Percentiles rank a stretch among this genome's conserved stretches.
Conservation (phyloP, 2,113 vertebrate genomes). For the Poicephalus gulielmi region DNA sequence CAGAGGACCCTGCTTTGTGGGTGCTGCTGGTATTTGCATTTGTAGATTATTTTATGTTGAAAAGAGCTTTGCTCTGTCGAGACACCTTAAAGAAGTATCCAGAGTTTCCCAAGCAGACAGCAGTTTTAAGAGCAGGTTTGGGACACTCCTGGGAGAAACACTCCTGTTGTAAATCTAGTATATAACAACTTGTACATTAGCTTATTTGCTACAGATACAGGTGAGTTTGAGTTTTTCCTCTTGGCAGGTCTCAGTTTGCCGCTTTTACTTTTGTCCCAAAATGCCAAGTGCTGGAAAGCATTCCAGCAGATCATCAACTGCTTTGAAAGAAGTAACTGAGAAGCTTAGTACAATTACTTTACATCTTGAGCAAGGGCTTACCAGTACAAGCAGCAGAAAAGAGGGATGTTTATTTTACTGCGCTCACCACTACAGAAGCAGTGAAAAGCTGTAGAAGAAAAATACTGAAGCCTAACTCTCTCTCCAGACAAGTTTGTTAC, state of each 20-base stretch:
- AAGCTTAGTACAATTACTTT: background rate
- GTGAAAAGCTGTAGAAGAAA: background rate
- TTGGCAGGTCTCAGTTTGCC: background rate
- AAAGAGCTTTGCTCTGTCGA: background rate
- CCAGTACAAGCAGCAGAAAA: background rate
- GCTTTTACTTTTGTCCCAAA: background rate
- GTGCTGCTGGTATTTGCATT: background rate
- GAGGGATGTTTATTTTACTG: slow-evolving; percentile 1
- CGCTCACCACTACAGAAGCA: background rate
- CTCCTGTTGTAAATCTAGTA: background rate
- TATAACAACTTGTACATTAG: background rate
- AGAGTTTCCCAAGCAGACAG: background rate
- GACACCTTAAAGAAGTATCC: background rate
- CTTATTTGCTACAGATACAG: background rate
- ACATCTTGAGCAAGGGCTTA: background rate
- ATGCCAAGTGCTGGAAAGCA: background rate
- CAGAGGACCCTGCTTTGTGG: background rate
- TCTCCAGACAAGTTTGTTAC: background rate
- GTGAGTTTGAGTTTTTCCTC: background rate
- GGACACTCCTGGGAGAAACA: background rate
- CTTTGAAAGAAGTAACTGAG: background rate
- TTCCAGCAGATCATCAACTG: background rate
- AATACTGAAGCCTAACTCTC: background rate
- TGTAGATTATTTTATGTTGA: background rate
- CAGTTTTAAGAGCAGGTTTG: background rate